Evolutionary conservation across 2,113 vertebrate genomes (phyloP).

Genomic region (Platanista minor): DNA sequence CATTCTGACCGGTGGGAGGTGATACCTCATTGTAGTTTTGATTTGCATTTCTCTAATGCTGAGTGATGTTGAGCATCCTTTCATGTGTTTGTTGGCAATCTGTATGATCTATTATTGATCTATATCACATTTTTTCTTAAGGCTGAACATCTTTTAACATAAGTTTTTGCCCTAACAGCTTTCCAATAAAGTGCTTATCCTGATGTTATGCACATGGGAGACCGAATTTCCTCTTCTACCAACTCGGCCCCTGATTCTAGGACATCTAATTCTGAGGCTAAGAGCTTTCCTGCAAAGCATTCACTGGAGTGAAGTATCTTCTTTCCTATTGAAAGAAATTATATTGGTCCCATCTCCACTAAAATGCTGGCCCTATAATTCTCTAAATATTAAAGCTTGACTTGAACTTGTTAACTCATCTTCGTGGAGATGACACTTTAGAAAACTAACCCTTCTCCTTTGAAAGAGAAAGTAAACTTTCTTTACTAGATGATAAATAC

Average conservation of each 20-base stretch:
- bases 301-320: background rate
- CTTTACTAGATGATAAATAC: background rate
- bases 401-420: background rate
- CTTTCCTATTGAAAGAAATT: background rate
- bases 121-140: background rate
- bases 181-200: background rate
- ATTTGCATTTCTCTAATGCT: no score
- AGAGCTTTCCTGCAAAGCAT: background rate
- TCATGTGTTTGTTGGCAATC: no score
- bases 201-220: constrained; percentile 28
- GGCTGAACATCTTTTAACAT: constrained; percentile 28
- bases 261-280: background rate
- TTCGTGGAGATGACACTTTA: background rate
- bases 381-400: constrained; percentile 2
- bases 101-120: constrained; percentile 8
- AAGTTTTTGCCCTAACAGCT: constrained; percentile 31
- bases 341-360: background rate
- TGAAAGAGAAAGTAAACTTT: background rate
- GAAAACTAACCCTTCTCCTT: constrained; percentile 8
- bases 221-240: background rate
- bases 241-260: constrained; percentile 21
- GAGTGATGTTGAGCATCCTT: no score
- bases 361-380: background rate
- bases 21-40: no score
- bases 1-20: no score